phyloP scores from a whole-genome alignment of 2,797 vertebrate genomes.

The Oryzias dopingdopingensis region DNA sequence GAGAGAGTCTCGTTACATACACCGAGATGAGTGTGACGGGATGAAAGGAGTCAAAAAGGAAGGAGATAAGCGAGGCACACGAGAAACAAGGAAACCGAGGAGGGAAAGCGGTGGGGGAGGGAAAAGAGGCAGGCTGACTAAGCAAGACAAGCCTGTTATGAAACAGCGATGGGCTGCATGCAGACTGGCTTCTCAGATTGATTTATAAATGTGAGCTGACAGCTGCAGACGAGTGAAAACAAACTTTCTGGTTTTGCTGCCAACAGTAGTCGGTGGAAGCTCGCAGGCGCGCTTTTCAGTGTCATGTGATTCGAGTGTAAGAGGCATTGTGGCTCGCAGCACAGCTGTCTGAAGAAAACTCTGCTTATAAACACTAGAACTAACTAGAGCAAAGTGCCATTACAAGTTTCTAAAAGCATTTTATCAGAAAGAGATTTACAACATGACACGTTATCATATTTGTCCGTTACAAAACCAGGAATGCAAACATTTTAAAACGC shows the following conservation, averaged over 20 bases:
- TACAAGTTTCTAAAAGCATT: too few species aligned
- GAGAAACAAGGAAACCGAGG: constrained; percentile 20
- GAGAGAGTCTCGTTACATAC: constrained; percentile 14
- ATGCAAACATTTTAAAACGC: too few species aligned
- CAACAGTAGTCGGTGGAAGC: constrained; percentile 55
- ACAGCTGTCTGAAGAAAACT: constrained; percentile 31
- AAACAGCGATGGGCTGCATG: constrained; percentile 57
- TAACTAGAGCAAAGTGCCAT: too few species aligned
- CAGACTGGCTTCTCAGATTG: constrained; percentile 56
- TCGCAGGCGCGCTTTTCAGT: constrained; percentile 54
- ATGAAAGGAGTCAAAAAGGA: constrained; percentile 6
- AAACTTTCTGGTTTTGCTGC: constrained; percentile 69
- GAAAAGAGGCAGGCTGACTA: constrained; percentile 50
- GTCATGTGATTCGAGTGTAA: constrained; percentile 52
- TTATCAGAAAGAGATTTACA: too few species aligned
- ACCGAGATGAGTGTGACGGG: constrained; percentile 16
- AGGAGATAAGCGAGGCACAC: neutral
- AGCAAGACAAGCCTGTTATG: constrained; percentile 57
- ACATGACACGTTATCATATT: too few species aligned
- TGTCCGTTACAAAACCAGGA: too few species aligned
- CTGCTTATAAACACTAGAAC: too few species aligned
- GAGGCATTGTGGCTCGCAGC: constrained; percentile 26
- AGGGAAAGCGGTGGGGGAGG: constrained; percentile 14
- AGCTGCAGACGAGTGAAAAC: constrained; percentile 67
- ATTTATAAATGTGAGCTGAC: constrained; percentile 71